These are phyloP conservation scores for Platichthys stellatus DNA, from an alignment of 2,113 vertebrate genomes.

Conservation along the genomic window DNA sequence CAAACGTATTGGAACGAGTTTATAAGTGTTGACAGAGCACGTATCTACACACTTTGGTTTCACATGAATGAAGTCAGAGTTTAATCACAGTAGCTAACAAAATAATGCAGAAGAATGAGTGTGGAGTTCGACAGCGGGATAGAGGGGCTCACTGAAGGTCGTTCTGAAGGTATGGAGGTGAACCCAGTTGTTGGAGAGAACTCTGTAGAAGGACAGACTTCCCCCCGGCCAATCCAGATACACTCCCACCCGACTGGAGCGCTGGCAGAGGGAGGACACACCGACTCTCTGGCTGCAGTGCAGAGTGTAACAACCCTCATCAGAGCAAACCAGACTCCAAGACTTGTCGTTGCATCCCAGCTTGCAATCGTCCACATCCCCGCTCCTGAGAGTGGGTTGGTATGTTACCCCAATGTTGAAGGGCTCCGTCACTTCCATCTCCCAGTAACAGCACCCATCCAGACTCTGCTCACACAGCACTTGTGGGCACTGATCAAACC, in stretches of 20 bases:
- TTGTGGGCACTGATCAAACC: conserved; percentile 29
- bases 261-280: not conserved
- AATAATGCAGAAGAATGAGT: not conserved
- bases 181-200: conserved; percentile 24
- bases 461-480: conserved; percentile 58
- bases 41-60: too few relatives aligned
- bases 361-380: not conserved
- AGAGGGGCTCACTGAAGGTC: conserved; percentile 32
- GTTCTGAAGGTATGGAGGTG: conserved; percentile 40
- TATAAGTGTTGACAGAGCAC: too few relatives aligned
- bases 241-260: conserved; percentile 47
- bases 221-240: conserved; percentile 52
- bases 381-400: conserved; percentile 26
- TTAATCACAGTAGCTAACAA: too few relatives aligned
- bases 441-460: conserved; percentile 56
- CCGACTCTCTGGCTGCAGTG: not conserved
- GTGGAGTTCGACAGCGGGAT: conserved; percentile 41
- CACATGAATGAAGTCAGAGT: too few relatives aligned
- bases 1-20: too few relatives aligned
- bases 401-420: conserved; percentile 57
- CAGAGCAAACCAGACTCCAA: conserved; percentile 53
- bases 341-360: conserved; percentile 51
- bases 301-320: conserved; percentile 26
- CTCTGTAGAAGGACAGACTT: conserved; percentile 65
- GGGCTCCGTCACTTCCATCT: conserved; percentile 44